Evolutionary conservation across 2,797 vertebrate species (phyloP).

Genomic region (Triplophysa yarkandensis): DNA sequence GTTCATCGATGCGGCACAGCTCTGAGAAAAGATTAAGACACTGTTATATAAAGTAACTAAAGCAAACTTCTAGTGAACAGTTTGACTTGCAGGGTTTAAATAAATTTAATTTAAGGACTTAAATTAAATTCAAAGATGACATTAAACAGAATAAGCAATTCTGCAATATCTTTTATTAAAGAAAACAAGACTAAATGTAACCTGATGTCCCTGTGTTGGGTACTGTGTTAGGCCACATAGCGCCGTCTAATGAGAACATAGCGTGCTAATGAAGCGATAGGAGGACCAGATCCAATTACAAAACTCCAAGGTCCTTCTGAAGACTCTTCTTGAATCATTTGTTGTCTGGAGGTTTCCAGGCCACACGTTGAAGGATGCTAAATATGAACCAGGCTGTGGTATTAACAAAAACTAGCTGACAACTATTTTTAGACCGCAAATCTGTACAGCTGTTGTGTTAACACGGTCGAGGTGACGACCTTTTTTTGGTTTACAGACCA

Average conservation of each 20-base stretch:
- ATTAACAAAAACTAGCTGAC: conserved; percentile 58
- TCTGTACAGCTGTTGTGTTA: conserved; percentile 60
- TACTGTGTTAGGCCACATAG: not conserved
- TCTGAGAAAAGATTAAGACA: conserved; percentile 72
- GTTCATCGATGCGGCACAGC: conserved; percentile 89
- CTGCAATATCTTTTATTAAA: not conserved
- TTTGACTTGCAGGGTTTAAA: not conserved
- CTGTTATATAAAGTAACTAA: not conserved
- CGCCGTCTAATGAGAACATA: not conserved
- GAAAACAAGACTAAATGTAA: not conserved
- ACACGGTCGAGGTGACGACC: conserved; percentile 33
- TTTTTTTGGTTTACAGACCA: conserved; percentile 16
- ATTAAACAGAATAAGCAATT: not conserved
- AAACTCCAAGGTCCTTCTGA: conserved; percentile 10
- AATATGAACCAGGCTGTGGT: conserved; percentile 48
- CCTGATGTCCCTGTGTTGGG: not conserved
- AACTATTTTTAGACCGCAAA: conserved; percentile 58
- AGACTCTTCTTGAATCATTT: conserved; percentile 11
- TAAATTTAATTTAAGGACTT: not conserved
- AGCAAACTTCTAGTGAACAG: not conserved
- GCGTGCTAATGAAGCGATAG: conserved; percentile 3
- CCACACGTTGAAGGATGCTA: conserved; percentile 43
- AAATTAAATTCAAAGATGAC: not conserved
- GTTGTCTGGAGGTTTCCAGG: conserved; percentile 15
- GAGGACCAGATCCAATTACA: not conserved